Conservation (phyloP, 2,888 invertebrate species). For the Ditula angustiorana region DNA sequence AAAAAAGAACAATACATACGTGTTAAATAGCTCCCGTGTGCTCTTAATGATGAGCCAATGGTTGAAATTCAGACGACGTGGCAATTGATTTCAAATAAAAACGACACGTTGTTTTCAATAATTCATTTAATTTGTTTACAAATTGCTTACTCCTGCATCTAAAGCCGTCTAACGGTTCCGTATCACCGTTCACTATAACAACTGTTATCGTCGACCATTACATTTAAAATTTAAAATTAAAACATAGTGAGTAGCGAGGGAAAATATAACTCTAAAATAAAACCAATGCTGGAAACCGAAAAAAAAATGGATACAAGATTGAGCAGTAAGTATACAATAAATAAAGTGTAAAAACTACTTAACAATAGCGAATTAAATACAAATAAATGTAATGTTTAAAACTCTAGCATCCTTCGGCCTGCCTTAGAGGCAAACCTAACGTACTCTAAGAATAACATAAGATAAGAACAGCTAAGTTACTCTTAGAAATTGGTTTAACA, state of each 20-base stretch:
- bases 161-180: constrained; percentile 53
- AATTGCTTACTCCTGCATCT: constrained; percentile 64
- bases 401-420: constrained; percentile 23
- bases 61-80: too few relatives aligned
- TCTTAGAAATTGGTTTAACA: constrained; percentile 35
- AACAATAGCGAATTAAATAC: constrained; percentile 49
- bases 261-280: constrained; percentile 42
- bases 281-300: constrained; percentile 46
- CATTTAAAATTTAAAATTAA: constrained; percentile 26
- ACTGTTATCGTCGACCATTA: constrained; percentile 33
- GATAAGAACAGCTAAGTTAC: constrained; percentile 24
- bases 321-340: constrained; percentile 66
- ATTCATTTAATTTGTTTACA: constrained; percentile 69
- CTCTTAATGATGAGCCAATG: too few relatives aligned
- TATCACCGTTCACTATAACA: constrained; percentile 38
- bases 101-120: constrained; percentile 48
- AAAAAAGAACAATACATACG: too few relatives aligned
- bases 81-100: constrained; percentile 6
- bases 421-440: not conserved
- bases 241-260: constrained; percentile 20
- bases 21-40: too few relatives aligned
- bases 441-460: constrained; percentile 19
- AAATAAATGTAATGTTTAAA: constrained; percentile 36
- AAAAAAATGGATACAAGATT: constrained; percentile 56
- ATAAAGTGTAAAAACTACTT: constrained; percentile 69